phyloP scores from a whole-genome alignment of 1,140 invertebrate genomes.

The Ceratina japonica region DNA sequence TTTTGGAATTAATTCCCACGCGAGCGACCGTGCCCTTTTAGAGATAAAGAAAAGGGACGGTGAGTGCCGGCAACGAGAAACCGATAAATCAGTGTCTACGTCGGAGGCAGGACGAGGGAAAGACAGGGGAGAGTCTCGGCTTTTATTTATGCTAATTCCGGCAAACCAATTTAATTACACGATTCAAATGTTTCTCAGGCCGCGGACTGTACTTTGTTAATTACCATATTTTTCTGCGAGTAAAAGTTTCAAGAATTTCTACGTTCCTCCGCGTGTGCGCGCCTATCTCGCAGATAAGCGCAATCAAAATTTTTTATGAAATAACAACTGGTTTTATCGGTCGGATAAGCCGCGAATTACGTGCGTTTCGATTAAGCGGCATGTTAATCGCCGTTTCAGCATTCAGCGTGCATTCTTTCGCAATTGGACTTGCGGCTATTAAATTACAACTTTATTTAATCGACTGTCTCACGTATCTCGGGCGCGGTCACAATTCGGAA shows the following conservation, averaged over 20 bases:
- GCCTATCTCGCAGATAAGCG: neutral
- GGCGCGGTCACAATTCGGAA: slow-evolving; percentile 48
- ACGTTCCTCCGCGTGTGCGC: too few species aligned
- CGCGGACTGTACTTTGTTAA: too few species aligned
- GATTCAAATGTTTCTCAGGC: slow-evolving; percentile 69
- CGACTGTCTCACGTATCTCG: slow-evolving; percentile 15
- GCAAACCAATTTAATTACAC: slow-evolving; percentile 75
- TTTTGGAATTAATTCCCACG: slow-evolving; percentile 58
- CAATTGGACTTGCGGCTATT: slow-evolving; percentile 4
- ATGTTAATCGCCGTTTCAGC: neutral
- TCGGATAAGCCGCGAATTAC: neutral
- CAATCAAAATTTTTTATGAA: neutral
- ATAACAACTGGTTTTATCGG: neutral
- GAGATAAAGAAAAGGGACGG: slow-evolving; percentile 64
- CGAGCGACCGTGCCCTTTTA: slow-evolving; percentile 56
- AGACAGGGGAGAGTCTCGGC: slow-evolving; percentile 44
- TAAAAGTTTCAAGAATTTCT: neutral
- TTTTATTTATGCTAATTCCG: slow-evolving; percentile 72
- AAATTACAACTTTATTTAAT: slow-evolving; percentile 3
- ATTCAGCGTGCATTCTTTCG: slow-evolving; percentile 14
- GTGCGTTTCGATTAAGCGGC: neutral
- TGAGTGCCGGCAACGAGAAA: slow-evolving; percentile 55
- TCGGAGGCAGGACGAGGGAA: slow-evolving; percentile 11
- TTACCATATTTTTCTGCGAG: too few species aligned
- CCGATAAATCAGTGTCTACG: slow-evolving; percentile 58